Conservation (phyloP, 2,888 invertebrate genomes). For the Thera obeliscata region DNA sequence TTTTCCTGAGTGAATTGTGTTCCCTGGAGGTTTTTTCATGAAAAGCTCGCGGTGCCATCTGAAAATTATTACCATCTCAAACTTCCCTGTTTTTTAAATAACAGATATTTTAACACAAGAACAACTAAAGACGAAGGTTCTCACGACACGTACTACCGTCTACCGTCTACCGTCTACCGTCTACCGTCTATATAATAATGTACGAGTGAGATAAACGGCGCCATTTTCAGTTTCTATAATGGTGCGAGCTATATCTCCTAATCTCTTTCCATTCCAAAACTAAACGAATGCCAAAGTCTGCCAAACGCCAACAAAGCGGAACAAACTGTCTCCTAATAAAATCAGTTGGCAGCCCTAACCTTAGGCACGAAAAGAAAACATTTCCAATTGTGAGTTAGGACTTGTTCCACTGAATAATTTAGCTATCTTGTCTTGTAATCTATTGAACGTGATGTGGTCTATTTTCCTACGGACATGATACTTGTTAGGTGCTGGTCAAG, state of each 20-base stretch:
- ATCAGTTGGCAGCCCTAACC: constrained; percentile 34
- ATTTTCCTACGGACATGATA: no score
- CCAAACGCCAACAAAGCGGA: constrained; percentile 26
- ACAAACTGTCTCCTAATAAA: constrained; percentile 30
- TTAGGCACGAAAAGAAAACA: constrained; percentile 16
- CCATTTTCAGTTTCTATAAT: no score
- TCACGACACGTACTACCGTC: background rate
- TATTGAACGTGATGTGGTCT: no score
- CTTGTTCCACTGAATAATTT: background rate
- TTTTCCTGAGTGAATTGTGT: constrained; percentile 32
- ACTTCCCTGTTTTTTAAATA: constrained; percentile 23
- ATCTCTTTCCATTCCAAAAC: constrained; percentile 20
- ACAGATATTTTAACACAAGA: constrained; percentile 14
- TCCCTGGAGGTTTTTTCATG: constrained; percentile 27
- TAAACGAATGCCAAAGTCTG: constrained; percentile 28
- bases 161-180: no score
- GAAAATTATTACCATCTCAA: constrained; percentile 21
- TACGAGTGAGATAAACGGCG: no score
- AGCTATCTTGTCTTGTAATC: no score
- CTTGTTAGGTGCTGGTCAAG: no score
- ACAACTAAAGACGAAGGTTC: constrained; percentile 5
- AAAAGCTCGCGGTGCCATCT: constrained; percentile 23
- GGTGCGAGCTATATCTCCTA: background rate
- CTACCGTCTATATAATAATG: no score
- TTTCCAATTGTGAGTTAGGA: constrained; percentile 11